A percentile compares a stretch with the other conserved stretches of the same genome.
These are phyloP conservation scores for Meda fulgida DNA, from an alignment of 2,797 vertebrate genomes.

Conservation along the genomic window DNA sequence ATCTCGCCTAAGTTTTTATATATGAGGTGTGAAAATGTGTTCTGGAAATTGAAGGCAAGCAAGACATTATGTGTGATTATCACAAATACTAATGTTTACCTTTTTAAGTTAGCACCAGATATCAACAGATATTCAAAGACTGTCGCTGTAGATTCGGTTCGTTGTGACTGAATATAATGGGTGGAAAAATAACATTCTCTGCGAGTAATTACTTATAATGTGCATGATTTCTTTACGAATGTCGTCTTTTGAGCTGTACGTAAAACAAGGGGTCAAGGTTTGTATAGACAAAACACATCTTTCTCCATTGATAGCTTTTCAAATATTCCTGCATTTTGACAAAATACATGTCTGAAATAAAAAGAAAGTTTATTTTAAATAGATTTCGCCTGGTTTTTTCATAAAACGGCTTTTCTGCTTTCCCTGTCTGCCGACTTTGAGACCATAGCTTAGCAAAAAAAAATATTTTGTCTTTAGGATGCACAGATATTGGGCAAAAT, in stretches of 20 bases:
- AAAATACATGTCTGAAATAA: background rate
- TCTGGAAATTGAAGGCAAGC: background rate
- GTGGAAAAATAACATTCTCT: background rate
- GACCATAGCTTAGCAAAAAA: background rate
- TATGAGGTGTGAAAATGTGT: background rate
- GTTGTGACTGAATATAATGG: background rate
- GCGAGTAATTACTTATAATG: background rate
- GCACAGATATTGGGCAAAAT: background rate
- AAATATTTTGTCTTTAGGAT: background rate
- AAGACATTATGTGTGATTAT: constrained; percentile 7
- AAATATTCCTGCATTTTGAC: background rate
- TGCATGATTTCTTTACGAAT: background rate
- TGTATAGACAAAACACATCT: background rate
- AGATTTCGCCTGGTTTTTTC: too few relatives aligned
- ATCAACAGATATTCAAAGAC: background rate
- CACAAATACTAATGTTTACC: background rate
- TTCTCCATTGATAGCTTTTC: background rate
- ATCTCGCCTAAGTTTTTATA: background rate
- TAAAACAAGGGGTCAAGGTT: background rate
- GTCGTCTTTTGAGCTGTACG: background rate
- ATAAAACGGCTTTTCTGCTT: background rate
- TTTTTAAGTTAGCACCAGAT: background rate
- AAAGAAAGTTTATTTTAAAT: background rate
- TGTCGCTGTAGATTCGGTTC: background rate
- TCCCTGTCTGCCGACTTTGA: background rate